These are phyloP conservation scores for Esox masquinongy DNA, from an alignment of 2,797 vertebrate species.

Conservation along the genomic window DNA sequence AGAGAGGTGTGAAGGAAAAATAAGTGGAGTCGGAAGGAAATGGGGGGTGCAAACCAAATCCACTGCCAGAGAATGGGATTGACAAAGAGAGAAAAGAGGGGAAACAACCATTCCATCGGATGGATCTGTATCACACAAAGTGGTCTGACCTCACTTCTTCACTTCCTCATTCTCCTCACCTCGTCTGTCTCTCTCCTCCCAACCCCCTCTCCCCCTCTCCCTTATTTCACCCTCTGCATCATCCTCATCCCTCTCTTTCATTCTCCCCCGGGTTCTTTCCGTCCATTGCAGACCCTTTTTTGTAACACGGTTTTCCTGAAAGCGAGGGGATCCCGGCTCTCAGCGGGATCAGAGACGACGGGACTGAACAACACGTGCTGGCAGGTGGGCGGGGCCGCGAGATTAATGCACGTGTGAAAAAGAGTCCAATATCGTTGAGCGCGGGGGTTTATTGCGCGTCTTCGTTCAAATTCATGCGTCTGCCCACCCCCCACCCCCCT, in stretches of 20 bases:
- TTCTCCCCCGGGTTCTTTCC: background rate
- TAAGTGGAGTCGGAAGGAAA: conserved; percentile 20
- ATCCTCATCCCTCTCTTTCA: conserved; percentile 15
- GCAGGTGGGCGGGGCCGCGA: conserved; percentile 50
- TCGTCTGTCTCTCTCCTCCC: background rate
- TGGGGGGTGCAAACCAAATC: conserved; percentile 33
- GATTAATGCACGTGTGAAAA: conserved; percentile 70
- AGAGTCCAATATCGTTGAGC: conserved; percentile 30
- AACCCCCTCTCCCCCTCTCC: conserved; percentile 21
- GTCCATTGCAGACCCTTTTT: background rate
- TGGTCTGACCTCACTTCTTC: conserved; percentile 12
- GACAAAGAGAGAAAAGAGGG: conserved; percentile 42
- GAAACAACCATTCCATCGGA: conserved; percentile 26
- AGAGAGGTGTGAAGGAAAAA: conserved; percentile 16
- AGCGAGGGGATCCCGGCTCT: conserved; percentile 32
- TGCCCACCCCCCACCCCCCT: conserved; percentile 10
- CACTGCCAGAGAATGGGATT: conserved; percentile 51
- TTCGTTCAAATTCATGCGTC: conserved; percentile 46
- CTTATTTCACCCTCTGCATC: conserved; percentile 1
- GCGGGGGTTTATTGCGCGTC: conserved; percentile 41
- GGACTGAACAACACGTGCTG: conserved; percentile 52
- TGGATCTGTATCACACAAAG: conserved; percentile 28
- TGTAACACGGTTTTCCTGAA: background rate
- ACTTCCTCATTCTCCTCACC: conserved; percentile 2
- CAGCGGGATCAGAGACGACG: conserved; percentile 33